These are phyloP conservation scores for Mongoloraphidia duomilia DNA, from an alignment of 2,888 invertebrate genomes.

Conservation along the genomic window DNA sequence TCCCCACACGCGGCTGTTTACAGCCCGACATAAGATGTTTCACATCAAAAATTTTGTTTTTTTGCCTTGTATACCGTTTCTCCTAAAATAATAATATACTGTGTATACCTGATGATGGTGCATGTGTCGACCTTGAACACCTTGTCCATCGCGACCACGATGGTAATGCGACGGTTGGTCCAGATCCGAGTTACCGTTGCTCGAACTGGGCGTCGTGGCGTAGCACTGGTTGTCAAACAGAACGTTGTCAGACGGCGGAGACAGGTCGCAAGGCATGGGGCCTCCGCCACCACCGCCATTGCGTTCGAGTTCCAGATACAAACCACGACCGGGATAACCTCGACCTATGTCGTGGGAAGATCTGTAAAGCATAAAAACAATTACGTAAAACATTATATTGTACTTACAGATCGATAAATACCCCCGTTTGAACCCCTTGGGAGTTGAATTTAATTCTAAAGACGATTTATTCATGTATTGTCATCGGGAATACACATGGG, in stretches of 20 bases:
- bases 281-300: slow-evolving; percentile 35
- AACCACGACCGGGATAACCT: slow-evolving; percentile 54
- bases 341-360: slow-evolving; percentile 59
- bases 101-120: slow-evolving; percentile 44
- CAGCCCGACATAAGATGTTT: no score
- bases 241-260: slow-evolving; percentile 85
- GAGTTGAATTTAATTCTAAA: no score
- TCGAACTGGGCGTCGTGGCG: slow-evolving; percentile 86
- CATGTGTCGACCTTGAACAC: slow-evolving; percentile 33
- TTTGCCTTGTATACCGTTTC: not conserved
- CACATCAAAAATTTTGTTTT: no score
- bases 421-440: no score
- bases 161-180: slow-evolving; percentile 50
- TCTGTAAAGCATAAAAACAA: slow-evolving; percentile 18
- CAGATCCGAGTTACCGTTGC: slow-evolving; percentile 83
- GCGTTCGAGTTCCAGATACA: slow-evolving; percentile 68
- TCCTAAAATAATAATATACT: slow-evolving; percentile 13
- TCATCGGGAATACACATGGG: no score
- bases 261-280: slow-evolving; percentile 43
- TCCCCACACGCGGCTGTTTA: no score
- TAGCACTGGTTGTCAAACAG: slow-evolving; percentile 93
- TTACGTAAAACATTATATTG: no score
- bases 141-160: slow-evolving; percentile 25
- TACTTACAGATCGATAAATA: no score
- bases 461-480: no score